Evolutionary conservation across 1,140 invertebrate genomes (phyloP).

Genomic region (Drosophila parvula): DNA sequence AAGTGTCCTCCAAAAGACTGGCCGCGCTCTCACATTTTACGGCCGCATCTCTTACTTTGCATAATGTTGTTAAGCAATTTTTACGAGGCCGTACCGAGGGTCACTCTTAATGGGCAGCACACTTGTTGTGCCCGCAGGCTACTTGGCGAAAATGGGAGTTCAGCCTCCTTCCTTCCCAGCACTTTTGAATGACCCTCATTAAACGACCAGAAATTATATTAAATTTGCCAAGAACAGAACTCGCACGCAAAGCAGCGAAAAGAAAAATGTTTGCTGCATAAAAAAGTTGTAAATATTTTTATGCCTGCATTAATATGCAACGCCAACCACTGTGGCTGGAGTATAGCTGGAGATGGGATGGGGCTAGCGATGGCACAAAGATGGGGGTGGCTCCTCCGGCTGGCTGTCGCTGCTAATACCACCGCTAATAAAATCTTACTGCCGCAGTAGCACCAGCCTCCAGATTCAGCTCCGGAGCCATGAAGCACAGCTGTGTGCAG

Average conservation of each 20-base stretch:
- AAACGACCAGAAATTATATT: constrained; percentile 82
- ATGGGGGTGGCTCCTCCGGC: constrained; percentile 20
- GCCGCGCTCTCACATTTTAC: constrained; percentile 40
- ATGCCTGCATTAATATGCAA: constrained; percentile 82
- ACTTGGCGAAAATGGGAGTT: constrained; percentile 27
- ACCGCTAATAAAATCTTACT: constrained; percentile 83
- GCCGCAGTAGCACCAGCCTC: constrained; percentile 56
- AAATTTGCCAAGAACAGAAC: constrained; percentile 65
- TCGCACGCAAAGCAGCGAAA: background rate
- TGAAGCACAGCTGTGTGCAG: constrained; percentile 82
- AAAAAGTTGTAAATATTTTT: constrained; percentile 83
- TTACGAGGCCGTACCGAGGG: constrained; percentile 56
- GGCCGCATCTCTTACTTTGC: constrained; percentile 59
- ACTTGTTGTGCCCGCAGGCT: constrained; percentile 70
- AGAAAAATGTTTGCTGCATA: constrained; percentile 60
- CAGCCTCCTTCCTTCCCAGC: constrained; percentile 5
- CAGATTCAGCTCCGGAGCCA: constrained; percentile 52
- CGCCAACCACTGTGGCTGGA: constrained; percentile 68
- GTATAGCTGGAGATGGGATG: constrained; percentile 6
- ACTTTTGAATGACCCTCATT: constrained; percentile 79
- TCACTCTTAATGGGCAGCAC: constrained; percentile 58
- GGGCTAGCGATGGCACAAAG: constrained; percentile 6
- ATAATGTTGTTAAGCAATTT: constrained; percentile 73
- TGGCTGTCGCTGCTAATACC: constrained; percentile 75
- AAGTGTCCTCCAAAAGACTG: constrained; percentile 1